Evolutionary conservation across 1,140 invertebrate species (phyloP).

Genomic region (Dendroctonus ponderosae): DNA sequence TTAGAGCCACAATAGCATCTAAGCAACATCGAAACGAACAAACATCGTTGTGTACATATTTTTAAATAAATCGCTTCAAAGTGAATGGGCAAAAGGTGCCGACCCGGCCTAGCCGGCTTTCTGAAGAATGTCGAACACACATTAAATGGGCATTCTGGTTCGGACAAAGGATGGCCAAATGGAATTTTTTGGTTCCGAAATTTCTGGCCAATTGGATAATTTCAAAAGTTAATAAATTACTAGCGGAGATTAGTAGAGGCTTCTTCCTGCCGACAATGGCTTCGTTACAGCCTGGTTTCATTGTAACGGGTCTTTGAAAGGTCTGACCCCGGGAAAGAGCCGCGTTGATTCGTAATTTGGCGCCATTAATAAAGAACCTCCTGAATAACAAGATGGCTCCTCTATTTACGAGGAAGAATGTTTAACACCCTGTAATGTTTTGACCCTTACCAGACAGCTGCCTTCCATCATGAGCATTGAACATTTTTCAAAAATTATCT

Average conservation of each 20-base stretch:
- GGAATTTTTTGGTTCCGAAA: conserved; percentile 22
- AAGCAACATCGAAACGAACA: conserved; percentile 39
- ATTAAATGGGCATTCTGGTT: conserved; percentile 18
- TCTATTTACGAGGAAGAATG: too few relatives aligned
- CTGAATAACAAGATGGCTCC: too few relatives aligned
- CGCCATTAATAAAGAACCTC: too few relatives aligned
- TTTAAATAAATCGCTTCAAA: conserved; percentile 44
- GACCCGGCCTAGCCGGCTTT: too few relatives aligned
- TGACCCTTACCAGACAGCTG: too few relatives aligned
- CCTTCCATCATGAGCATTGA: too few relatives aligned
- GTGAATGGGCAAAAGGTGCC: conserved; percentile 43
- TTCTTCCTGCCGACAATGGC: conserved; percentile 9
- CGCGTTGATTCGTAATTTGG: too few relatives aligned
- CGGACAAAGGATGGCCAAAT: conserved; percentile 17
- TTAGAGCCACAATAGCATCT: conserved; percentile 38
- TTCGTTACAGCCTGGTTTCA: too few relatives aligned
- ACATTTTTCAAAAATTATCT: too few relatives aligned
- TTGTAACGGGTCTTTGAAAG: too few relatives aligned
- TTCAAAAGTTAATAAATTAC: conserved; percentile 31
- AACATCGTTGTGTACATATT: conserved; percentile 45
- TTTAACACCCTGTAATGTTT: too few relatives aligned
- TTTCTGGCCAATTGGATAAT: conserved; percentile 28
- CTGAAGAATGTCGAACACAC: conserved; percentile 24
- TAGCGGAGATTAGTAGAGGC: conserved; percentile 8
- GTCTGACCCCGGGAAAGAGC: too few relatives aligned